phyloP scores from a whole-genome alignment of 2,888 invertebrate species.

The Spodoptera exigua region DNA sequence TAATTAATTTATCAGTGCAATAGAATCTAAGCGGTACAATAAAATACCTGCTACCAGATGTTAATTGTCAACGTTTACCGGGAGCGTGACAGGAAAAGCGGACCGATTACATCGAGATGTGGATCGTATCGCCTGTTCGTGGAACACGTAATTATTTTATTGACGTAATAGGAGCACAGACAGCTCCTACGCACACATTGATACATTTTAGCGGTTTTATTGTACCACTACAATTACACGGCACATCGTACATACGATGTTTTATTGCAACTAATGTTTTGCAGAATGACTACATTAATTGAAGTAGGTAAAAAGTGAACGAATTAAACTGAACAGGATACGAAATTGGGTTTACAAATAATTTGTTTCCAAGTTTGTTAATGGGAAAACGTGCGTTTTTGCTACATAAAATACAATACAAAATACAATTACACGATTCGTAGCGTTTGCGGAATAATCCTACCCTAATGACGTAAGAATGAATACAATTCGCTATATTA shows the following conservation, averaged over 20 bases:
- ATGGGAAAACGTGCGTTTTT: conserved; percentile 8
- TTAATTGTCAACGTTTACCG: conserved; percentile 70
- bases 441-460: conserved; percentile 9
- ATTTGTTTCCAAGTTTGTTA: conserved; percentile 2
- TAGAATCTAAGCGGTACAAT: conserved; percentile 30
- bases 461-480: conserved; percentile 2
- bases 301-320: conserved; percentile 14
- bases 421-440: conserved; percentile 19
- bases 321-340: conserved; percentile 8
- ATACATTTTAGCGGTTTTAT: conserved; percentile 34
- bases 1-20: conserved; percentile 41
- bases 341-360: conserved; percentile 13
- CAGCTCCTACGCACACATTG: conserved; percentile 27
- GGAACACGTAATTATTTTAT: conserved; percentile 74
- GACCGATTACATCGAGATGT: conserved; percentile 74
- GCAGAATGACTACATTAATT: conserved; percentile 21
- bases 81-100: conserved; percentile 81
- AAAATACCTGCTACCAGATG: conserved; percentile 53
- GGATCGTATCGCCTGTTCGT: conserved; percentile 72
- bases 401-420: conserved; percentile 12
- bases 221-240: conserved; percentile 43
- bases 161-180: conserved; percentile 55
- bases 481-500: conserved; percentile 6
- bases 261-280: conserved; percentile 16
- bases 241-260: conserved; percentile 17